Percentiles rank a stretch among this genome's conserved stretches.
Evolutionary conservation across 2,113 vertebrate species (phyloP).

Genomic region (Apodemus speciosus): DNA sequence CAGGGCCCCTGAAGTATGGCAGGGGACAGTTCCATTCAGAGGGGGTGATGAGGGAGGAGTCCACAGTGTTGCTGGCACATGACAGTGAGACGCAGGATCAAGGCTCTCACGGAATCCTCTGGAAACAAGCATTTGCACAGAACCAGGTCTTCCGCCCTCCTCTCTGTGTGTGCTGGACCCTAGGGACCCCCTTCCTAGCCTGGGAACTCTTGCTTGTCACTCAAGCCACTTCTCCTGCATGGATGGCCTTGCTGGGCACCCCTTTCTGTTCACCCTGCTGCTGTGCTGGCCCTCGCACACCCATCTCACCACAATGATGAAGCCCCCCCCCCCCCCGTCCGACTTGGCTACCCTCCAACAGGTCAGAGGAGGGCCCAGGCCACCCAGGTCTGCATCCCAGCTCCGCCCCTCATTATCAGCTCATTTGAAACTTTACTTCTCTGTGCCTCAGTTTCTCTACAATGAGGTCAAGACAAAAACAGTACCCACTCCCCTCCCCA

Average conservation of each 20-base stretch:
- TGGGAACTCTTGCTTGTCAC: neutral
- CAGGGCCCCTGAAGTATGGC: neutral
- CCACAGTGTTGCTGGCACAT: neutral
- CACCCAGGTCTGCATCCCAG: neutral
- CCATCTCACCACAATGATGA: accelerated
- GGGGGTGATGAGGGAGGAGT: neutral
- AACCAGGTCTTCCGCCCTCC: neutral
- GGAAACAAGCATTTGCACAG: neutral
- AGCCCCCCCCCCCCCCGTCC: accelerated
- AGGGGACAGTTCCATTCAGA: neutral
- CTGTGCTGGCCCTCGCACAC: too few species aligned
- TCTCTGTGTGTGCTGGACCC: accelerated
- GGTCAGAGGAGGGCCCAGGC: neutral
- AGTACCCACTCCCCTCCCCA: too few species aligned
- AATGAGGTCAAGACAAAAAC: neutral
- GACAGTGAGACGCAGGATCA: neutral
- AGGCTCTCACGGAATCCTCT: neutral
- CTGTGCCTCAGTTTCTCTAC: neutral
- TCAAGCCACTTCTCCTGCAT: neutral
- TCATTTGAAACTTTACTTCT: neutral
- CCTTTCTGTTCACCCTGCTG: too few species aligned
- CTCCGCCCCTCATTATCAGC: accelerated
- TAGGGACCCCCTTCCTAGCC: neutral
- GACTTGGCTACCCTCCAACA: neutral
- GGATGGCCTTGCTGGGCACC: too few species aligned